Evolutionary conservation across 92 coral and sea anemone species (phyloP).

Genomic region (Anthopleura xanthogrammica): DNA sequence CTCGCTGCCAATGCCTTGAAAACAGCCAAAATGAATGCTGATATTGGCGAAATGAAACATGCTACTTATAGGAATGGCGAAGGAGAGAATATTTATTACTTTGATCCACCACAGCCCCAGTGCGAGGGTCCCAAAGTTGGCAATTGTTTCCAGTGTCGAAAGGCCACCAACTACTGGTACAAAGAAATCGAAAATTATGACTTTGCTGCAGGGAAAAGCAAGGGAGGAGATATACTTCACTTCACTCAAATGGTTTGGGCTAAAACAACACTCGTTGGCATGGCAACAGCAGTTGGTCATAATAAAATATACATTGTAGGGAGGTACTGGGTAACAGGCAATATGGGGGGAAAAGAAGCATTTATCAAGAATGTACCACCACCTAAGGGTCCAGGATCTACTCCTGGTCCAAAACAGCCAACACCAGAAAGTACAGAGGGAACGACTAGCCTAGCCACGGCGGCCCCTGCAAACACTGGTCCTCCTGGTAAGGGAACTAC

Average conservation of each 20-base stretch:
- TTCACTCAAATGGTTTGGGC: slow-evolving; percentile 12
- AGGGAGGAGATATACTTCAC: neutral
- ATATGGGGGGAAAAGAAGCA: neutral
- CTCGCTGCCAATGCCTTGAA: neutral
- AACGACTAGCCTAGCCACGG: too few relatives aligned
- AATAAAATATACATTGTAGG: neutral
- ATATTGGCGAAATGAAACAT: neutral
- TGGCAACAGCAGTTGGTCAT: neutral
- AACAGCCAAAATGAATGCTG: neutral
- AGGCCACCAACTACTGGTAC: neutral
- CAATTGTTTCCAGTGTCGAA: slow-evolving; percentile 14
- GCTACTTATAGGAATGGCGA: too few relatives aligned
- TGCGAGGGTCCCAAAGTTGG: slow-evolving; percentile 4
- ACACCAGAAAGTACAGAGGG: too few relatives aligned
- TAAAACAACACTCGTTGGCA: neutral
- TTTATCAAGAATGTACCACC: neutral
- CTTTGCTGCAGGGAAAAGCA: neutral
- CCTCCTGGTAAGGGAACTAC: too few relatives aligned
- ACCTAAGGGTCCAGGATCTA: too few relatives aligned
- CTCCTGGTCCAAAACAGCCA: too few relatives aligned
- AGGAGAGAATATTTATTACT: neutral
- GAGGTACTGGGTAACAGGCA: neutral
- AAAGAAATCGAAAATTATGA: neutral
- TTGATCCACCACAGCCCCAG: neutral
- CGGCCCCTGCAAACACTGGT: too few relatives aligned